phyloP scores from a whole-genome alignment of 2,888 invertebrate species.

The Eugnorisma glareosa region DNA sequence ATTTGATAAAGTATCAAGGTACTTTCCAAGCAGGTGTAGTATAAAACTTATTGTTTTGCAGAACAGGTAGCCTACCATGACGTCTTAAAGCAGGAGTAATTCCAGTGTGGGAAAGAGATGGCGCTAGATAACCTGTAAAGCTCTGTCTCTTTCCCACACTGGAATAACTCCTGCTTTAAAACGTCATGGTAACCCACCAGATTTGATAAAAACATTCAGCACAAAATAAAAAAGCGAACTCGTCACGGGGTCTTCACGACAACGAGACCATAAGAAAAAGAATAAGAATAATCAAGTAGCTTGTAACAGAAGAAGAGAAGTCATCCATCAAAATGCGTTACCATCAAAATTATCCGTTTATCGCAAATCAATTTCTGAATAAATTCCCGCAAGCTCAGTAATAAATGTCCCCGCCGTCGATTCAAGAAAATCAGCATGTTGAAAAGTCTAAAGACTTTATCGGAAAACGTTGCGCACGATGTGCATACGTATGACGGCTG shows the following conservation, averaged over 20 bases:
- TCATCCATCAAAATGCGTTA: conserved; percentile 26
- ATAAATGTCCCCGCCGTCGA: conserved; percentile 44
- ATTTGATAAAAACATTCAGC: not conserved
- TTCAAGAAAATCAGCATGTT: conserved; percentile 61
- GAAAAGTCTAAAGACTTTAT: conserved; percentile 69
- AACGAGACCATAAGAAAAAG: not conserved
- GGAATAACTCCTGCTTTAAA: too few relatives aligned
- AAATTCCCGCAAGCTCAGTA: conserved; percentile 36
- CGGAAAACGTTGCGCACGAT: conserved; percentile 58
- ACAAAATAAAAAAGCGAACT: conserved; percentile 8
- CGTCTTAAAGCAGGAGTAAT: too few relatives aligned
- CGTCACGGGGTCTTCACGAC: not conserved
- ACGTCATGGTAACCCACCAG: too few relatives aligned
- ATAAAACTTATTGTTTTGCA: too few relatives aligned
- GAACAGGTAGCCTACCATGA: too few relatives aligned
- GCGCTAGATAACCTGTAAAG: too few relatives aligned
- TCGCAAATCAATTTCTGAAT: conserved; percentile 46
- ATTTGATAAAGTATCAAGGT: too few relatives aligned
- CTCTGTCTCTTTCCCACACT: too few relatives aligned
- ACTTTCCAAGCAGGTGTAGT: too few relatives aligned
- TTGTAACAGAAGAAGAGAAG: not conserved
- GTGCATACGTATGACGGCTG: conserved; percentile 71
- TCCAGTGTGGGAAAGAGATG: too few relatives aligned
- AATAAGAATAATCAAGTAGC: conserved; percentile 38
- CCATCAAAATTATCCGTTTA: conserved; percentile 31